Percentiles rank a stretch among this genome's conserved stretches.
Conservation (phyloP, 2,888 invertebrate species). For the Rhimphoctona megacephalus region DNA sequence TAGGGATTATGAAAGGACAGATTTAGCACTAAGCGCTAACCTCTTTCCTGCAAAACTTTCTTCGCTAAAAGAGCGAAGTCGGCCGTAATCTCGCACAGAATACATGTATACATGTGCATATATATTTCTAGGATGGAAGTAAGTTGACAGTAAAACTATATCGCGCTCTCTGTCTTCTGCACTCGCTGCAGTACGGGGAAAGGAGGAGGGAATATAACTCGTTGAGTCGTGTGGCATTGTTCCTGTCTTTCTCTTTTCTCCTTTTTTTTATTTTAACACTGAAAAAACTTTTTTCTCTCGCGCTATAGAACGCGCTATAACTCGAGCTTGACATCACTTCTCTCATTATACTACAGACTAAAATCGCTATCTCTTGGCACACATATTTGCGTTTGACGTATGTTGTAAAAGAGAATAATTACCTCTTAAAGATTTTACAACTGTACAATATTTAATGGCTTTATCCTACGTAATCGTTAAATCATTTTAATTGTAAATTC, state of each 20-base stretch:
- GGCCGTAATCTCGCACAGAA: neutral
- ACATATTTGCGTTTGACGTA: slow-evolving; percentile 4
- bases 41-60: slow-evolving; percentile 12
- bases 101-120: neutral
- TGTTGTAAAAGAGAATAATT: neutral
- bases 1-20: neutral
- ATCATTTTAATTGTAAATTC: neutral
- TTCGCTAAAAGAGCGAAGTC: neutral
- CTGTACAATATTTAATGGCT: neutral
- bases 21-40: slow-evolving; percentile 1
- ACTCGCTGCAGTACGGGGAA: neutral
- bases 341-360: slow-evolving; percentile 2
- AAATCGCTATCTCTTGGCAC: slow-evolving; percentile 11
- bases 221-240: slow-evolving; percentile 1
- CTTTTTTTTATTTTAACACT: neutral
- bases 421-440: neutral
- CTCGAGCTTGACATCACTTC: slow-evolving; percentile 17
- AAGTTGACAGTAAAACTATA: slow-evolving; percentile 20
- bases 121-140: neutral
- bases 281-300: slow-evolving; percentile 4
- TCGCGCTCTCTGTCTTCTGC: neutral
- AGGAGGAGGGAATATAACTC: slow-evolving; percentile 15
- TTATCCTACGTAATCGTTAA: neutral
- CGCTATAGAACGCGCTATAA: slow-evolving; percentile 11
- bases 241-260: neutral